Evolutionary conservation across 2,113 vertebrate species (phyloP).

Genomic region (Pseudois nayaur): DNA sequence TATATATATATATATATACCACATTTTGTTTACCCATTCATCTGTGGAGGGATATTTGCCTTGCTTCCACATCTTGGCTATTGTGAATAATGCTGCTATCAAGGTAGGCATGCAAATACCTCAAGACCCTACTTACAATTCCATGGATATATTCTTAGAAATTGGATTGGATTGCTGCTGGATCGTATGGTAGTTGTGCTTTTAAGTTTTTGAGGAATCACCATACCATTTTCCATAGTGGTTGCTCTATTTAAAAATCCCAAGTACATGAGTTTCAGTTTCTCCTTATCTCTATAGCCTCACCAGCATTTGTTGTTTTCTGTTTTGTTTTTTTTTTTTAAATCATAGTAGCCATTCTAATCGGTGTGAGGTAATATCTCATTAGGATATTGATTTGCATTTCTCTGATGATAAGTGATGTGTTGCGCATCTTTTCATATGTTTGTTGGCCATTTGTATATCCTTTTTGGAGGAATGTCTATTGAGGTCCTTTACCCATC

Average conservation of each 20-base stretch:
- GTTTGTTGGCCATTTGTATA: neutral
- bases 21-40: neutral
- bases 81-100: neutral
- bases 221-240: neutral
- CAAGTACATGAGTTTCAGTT: neutral
- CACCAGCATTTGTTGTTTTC: neutral
- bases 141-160: neutral
- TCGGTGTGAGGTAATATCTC: neutral
- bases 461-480: neutral
- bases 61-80: neutral
- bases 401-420: neutral
- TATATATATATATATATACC: neutral
- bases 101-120: neutral
- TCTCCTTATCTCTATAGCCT: neutral
- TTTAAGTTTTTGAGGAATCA: neutral
- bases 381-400: neutral
- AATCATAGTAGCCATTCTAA: neutral
- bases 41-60: neutral
- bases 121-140: neutral
- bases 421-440: neutral
- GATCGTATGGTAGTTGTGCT: neutral
- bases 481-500: neutral
- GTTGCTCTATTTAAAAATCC: neutral
- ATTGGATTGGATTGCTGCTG: neutral
- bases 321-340: neutral